phyloP scores from a whole-genome alignment of 1,140 invertebrate genomes.

The Ceratitis capitata region DNA sequence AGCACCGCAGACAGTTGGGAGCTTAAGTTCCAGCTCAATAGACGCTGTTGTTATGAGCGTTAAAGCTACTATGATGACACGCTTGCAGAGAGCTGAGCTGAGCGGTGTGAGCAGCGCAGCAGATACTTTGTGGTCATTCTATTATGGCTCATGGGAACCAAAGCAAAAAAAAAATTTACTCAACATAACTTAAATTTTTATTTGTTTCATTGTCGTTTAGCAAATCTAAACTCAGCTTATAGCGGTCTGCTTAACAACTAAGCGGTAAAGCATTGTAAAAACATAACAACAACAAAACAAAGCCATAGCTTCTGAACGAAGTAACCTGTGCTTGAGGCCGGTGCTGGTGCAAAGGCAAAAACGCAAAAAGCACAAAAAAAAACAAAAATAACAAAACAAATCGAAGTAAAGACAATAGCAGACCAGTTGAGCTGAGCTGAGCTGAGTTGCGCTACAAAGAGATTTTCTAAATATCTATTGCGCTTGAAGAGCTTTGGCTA shows the following conservation, averaged over 20 bases:
- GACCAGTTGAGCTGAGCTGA: too few relatives aligned
- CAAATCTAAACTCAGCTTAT: not conserved
- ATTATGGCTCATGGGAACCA: not conserved
- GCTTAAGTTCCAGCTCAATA: conserved; percentile 25
- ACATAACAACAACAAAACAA: not conserved
- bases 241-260: not conserved
- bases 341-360: not conserved
- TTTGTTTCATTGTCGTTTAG: not conserved
- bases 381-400: not conserved
- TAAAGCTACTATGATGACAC: too few relatives aligned
- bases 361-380: not conserved
- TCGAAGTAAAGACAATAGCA: not conserved
- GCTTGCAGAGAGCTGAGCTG: not conserved
- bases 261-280: not conserved
- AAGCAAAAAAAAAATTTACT: not conserved
- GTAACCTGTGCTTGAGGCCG: not conserved
- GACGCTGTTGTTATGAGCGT: not conserved
- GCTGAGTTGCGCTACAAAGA: not conserved
- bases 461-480: not conserved
- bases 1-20: not conserved
- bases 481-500: not conserved
- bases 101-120: not conserved
- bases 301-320: not conserved
- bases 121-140: not conserved
- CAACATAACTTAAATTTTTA: not conserved